phyloP scores from a whole-genome alignment of 1,140 invertebrate genomes.

The Panagrolaimus sp. region DNA sequence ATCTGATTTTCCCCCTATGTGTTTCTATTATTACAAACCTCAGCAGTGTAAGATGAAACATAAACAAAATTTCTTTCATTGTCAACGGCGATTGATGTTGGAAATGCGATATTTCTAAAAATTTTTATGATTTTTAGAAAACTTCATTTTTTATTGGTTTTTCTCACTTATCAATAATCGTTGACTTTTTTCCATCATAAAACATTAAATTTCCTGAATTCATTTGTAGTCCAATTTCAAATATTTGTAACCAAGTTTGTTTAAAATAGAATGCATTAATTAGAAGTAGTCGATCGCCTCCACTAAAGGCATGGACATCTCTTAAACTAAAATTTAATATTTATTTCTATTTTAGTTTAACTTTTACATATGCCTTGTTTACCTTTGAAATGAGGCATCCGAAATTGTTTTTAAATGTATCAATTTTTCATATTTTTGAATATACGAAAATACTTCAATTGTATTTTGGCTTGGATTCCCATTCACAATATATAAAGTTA shows the following conservation, averaged over 20 bases:
- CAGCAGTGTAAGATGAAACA: constrained; percentile 2
- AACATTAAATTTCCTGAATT: constrained; percentile 17
- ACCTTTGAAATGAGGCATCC: constrained; percentile 17
- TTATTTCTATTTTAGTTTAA: background rate
- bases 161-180: constrained; percentile 8
- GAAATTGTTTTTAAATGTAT: constrained; percentile 23
- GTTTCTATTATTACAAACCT: constrained; percentile 16
- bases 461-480: background rate
- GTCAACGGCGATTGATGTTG: background rate
- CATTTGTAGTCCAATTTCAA: constrained; percentile 9
- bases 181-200: constrained; percentile 24
- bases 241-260: background rate
- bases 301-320: constrained; percentile 20
- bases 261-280: constrained; percentile 18
- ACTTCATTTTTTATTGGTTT: background rate
- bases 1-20: background rate
- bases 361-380: constrained; percentile 9
- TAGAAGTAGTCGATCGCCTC: constrained; percentile 17
- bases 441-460: constrained; percentile 27
- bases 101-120: background rate
- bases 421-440: constrained; percentile 11
- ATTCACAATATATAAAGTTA: background rate
- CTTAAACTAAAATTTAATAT: constrained; percentile 18
- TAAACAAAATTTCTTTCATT: background rate
- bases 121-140: background rate